Base-by-base conservation (phyloP, 1,140 invertebrate genomes). In the Holotrichia oblita region DNA sequence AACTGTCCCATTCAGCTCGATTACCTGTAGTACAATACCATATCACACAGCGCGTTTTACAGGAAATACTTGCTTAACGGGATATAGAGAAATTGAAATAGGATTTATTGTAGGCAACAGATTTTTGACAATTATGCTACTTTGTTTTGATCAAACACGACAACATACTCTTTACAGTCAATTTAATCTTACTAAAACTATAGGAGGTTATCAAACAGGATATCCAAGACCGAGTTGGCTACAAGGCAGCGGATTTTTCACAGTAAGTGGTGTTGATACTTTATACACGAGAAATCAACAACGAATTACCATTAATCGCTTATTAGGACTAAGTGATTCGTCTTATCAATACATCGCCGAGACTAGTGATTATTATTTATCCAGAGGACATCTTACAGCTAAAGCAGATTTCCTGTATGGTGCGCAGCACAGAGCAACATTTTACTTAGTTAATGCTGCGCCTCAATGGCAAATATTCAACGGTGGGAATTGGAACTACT, bases 341-440 rank as follows among this genome's bases (percentile, higher is more conserved):
- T 85, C 83, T 2, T 42, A 55, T 0, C 77, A 81, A 64, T 86
- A 85, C 77, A 81, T 88, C 2, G 78, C 81, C 6, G 42, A 41
- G 6, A 81, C 27, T 4, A 77, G 59, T n/a, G 80, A 84, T 78
- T 78, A 86, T 6, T 90, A 82, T 81, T 80, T 93, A 72, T 87
- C 91, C 0, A 87, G 89, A 24, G 92, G 92, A 20, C 92, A 93
- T 59, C 78, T 80, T 22, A 79, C 89, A 0, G 91, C 92, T 48
- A 92, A 92, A 82, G 89, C 88, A 40, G 92, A 93, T 83, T 90
- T 89, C 61, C 86, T 92, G 3, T 91, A 89, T 79, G 91, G 88
- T 0, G 83, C 88, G 12, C 89, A 90, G 61, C 91, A 93, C 82
- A 87, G 89, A 1, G 79, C 82, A n/a, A 87, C 86, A 14, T 79